These are phyloP conservation scores for Xerus rutilus DNA, from an alignment of 2,797 vertebrate species.

Conservation along the genomic window DNA sequence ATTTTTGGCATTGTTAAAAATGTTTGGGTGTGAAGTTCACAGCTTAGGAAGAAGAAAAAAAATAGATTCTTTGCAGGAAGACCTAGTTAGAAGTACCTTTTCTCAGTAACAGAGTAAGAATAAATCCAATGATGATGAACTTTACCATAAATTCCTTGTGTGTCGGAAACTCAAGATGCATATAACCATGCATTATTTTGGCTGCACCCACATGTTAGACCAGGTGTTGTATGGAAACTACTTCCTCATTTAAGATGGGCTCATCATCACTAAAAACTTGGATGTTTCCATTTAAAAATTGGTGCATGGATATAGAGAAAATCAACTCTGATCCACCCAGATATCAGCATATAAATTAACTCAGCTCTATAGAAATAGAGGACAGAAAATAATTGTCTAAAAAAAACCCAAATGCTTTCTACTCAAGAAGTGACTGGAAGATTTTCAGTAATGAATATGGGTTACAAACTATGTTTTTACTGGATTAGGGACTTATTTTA, in stretches of 20 bases:
- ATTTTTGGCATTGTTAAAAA: slow-evolving; percentile 80
- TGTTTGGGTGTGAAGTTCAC: slow-evolving; percentile 71
- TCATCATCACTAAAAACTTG: slow-evolving; percentile 43
- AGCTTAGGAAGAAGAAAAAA: slow-evolving; percentile 74
- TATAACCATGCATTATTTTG: neutral
- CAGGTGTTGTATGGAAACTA: neutral
- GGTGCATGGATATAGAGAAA: slow-evolving; percentile 28
- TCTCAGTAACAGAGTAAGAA: neutral
- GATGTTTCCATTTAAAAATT: slow-evolving; percentile 62
- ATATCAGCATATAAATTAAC: neutral
- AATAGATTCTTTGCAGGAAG: slow-evolving; percentile 69
- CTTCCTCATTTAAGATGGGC: slow-evolving; percentile 13
- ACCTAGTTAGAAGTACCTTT: slow-evolving; percentile 74
- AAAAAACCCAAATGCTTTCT: neutral
- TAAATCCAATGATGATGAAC: neutral
- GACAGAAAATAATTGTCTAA: neutral
- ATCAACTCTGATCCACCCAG: neutral
- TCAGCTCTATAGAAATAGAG: slow-evolving; percentile 6
- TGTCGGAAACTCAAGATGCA: neutral
- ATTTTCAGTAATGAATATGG: neutral
- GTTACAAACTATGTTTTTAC: neutral
- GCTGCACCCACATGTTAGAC: neutral
- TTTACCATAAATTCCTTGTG: neutral
- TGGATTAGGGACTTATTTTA: slow-evolving; percentile 36
- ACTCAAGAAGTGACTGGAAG: neutral